Evolutionary conservation across 2,888 invertebrate species (phyloP).

Genomic region (Pyralis farinalis): DNA sequence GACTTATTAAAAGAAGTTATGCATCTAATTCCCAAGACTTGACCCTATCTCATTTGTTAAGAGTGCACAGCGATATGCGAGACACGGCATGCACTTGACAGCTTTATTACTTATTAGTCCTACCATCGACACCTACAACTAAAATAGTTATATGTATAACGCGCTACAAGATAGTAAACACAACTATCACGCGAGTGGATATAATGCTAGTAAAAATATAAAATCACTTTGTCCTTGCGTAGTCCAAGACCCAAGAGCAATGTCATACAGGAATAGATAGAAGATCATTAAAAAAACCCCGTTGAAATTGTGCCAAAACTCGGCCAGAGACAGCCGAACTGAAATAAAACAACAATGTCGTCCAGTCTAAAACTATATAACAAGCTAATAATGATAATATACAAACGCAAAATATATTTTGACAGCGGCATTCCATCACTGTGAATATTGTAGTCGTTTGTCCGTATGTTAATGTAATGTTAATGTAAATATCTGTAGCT

Average conservation of each 20-base stretch:
- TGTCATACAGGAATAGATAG: slow-evolving; percentile 67
- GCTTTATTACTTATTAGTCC: no score
- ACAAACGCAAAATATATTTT: slow-evolving; percentile 31
- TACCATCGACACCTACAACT: no score
- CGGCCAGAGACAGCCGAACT: slow-evolving; percentile 41
- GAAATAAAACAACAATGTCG: slow-evolving; percentile 54
- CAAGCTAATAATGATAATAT: slow-evolving; percentile 36
- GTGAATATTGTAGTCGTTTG: neutral
- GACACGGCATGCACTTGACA: no score
- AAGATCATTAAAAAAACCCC: slow-evolving; percentile 45
- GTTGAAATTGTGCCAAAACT: slow-evolving; percentile 61
- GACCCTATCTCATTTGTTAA: no score
- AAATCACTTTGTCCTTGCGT: slow-evolving; percentile 36
- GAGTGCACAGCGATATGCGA: no score
- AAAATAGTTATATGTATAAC: no score
- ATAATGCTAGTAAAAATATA: neutral
- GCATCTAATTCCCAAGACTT: no score
- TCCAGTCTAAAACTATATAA: slow-evolving; percentile 29
- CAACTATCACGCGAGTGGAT: no score
- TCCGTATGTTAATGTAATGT: slow-evolving; percentile 6
- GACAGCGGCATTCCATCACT: slow-evolving; percentile 18
- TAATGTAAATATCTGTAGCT: slow-evolving; percentile 9
- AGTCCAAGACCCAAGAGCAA: slow-evolving; percentile 53
- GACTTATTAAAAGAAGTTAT: no score
- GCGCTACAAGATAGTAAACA: no score